phyloP scores from a whole-genome alignment of 1,140 invertebrate genomes.

The Drosophila paulistorum region DNA sequence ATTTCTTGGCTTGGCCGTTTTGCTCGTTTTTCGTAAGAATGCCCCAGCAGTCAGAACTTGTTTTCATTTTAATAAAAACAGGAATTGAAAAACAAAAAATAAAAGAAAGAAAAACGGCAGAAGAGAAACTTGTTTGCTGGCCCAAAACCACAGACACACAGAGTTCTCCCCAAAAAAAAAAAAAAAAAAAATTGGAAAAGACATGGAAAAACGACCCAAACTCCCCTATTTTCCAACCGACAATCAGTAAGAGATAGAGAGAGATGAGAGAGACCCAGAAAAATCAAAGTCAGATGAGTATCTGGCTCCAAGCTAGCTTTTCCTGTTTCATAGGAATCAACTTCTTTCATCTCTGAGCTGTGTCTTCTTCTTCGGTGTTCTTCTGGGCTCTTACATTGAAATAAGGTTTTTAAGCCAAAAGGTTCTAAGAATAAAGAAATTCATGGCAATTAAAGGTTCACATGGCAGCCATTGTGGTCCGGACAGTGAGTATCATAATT shows the following conservation, averaged over 20 bases:
- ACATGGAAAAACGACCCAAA: neutral
- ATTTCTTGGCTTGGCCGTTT: conserved; percentile 31
- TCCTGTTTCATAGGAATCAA: conserved; percentile 50
- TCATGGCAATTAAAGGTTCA: conserved; percentile 69
- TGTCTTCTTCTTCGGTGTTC: no score
- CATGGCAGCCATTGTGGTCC: conserved; percentile 27
- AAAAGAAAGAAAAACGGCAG: conserved; percentile 15
- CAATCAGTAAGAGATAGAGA: no score
- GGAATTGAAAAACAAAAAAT: conserved; percentile 22
- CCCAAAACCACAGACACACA: neutral
- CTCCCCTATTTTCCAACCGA: neutral
- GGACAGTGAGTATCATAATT: conserved; percentile 59
- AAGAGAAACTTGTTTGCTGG: conserved; percentile 63
- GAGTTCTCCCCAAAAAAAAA: conserved; percentile 11
- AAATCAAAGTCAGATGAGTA: conserved; percentile 21
- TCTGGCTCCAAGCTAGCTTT: conserved; percentile 35
- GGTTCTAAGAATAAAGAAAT: conserved; percentile 79
- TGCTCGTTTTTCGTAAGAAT: conserved; percentile 57
- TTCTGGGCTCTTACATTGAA: conserved; percentile 53
- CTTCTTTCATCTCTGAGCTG: conserved; percentile 36
- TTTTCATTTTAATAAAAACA: conserved; percentile 63
- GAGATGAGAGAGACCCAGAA: conserved; percentile 18
- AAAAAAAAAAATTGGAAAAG: neutral
- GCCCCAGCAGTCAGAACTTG: conserved; percentile 47
- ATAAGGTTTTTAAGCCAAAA: conserved; percentile 47